Evolutionary conservation across 2,797 vertebrate genomes (phyloP).

Genomic region (Megalops cyprinoides): DNA sequence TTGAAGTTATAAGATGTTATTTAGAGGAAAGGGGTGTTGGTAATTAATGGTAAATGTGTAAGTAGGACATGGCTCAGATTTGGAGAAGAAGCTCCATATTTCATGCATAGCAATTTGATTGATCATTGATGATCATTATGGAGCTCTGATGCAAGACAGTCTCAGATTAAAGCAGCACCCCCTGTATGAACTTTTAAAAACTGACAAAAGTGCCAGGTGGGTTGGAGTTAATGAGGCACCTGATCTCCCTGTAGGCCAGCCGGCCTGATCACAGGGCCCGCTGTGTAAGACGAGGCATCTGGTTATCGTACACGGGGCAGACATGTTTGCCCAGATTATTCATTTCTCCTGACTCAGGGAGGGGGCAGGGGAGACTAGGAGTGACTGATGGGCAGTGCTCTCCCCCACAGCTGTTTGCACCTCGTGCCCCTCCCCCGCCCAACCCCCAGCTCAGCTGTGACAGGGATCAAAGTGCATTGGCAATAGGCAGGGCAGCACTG

Average conservation of each 20-base stretch:
- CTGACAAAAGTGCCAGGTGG: too few species aligned
- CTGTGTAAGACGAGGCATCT: neutral
- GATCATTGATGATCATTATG: too few species aligned
- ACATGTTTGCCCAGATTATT: slow-evolving; percentile 4
- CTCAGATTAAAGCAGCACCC: too few species aligned
- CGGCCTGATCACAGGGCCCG: neutral
- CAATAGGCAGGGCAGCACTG: neutral
- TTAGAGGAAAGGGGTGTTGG: too few species aligned
- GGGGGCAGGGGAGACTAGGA: neutral
- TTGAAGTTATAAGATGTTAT: too few species aligned
- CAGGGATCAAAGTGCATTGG: neutral
- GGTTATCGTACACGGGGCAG: neutral
- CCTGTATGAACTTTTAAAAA: too few species aligned
- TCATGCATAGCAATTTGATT: too few species aligned
- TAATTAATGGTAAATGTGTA: too few species aligned
- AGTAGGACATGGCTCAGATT: too few species aligned
- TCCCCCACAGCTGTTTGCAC: slow-evolving; percentile 24
- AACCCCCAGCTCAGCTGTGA: neutral
- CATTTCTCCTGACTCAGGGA: neutral
- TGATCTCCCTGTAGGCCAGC: neutral
- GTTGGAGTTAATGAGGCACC: neutral
- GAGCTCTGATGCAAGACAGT: too few species aligned
- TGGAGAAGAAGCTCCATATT: too few species aligned
- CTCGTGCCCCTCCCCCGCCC: neutral
- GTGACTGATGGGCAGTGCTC: neutral